These are phyloP conservation scores for Helobdella robusta DNA, from an alignment of 2,888 invertebrate species.

Conservation along the genomic window DNA sequence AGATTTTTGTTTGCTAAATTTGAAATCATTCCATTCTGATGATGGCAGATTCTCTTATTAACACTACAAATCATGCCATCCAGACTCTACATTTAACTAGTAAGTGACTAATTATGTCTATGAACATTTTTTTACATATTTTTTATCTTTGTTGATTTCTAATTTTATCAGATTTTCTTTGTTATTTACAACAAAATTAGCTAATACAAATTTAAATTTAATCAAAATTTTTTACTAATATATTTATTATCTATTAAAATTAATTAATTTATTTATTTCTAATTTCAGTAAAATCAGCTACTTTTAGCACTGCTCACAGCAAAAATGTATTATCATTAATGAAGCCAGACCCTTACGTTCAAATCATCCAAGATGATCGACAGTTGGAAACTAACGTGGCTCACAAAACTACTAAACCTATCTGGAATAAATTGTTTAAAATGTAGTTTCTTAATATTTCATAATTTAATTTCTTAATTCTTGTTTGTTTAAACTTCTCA, in stretches of 20 bases:
- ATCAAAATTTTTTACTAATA: background rate
- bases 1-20: no score
- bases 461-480: no score
- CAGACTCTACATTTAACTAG: no score
- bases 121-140: no score
- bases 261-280: conserved; percentile 1
- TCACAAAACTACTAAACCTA: conserved; percentile 80
- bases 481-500: no score
- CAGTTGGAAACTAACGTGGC: conserved; percentile 79
- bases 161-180: no score
- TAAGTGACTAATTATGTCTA: no score
- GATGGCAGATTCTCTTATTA: no score
- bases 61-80: no score
- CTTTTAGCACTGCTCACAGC: conserved; percentile 40
- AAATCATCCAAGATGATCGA: conserved; percentile 74
- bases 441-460: conserved; percentile 51
- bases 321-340: conserved; percentile 47
- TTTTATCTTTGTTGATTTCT: no score
- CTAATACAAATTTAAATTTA: background rate
- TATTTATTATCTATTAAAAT: background rate
- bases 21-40: no score
- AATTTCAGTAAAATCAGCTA: conserved; percentile 43
- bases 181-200: no score
- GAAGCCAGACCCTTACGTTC: conserved; percentile 87
- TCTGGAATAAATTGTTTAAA: conserved; percentile 91